Conservation (phyloP, 1,140 invertebrate genomes). For the Drosophila tani region DNA sequence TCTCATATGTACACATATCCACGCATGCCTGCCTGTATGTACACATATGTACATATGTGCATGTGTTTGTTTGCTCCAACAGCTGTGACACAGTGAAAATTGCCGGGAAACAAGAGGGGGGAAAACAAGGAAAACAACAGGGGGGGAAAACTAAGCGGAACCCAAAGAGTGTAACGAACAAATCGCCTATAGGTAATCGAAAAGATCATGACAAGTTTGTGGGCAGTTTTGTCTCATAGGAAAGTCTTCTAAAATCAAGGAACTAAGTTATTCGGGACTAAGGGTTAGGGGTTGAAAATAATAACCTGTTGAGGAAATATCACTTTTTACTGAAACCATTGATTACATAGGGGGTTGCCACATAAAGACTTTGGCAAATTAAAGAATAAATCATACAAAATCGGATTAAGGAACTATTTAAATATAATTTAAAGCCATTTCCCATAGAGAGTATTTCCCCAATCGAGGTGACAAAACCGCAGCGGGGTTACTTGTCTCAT, state of each 20-base stretch:
- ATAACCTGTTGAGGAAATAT: background rate
- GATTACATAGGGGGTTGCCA: background rate
- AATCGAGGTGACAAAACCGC: background rate
- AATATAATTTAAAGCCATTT: background rate
- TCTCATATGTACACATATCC: slow-evolving; percentile 11
- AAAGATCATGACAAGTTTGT: background rate
- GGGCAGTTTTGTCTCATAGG: background rate
- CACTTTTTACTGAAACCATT: background rate
- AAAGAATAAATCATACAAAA: background rate
- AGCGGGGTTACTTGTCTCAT: slow-evolving; percentile 26
- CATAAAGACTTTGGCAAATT: background rate
- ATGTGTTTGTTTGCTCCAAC: slow-evolving; percentile 15
- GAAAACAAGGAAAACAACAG: background rate
- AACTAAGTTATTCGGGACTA: background rate
- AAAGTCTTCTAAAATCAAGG: background rate
- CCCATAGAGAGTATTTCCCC: background rate
- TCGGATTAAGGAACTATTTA: background rate
- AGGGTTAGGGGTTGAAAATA: background rate
- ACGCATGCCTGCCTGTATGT: background rate
- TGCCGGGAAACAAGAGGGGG: background rate
- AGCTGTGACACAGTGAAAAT: slow-evolving; percentile 47
- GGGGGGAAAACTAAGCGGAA: background rate
- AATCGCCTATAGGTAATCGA: background rate
- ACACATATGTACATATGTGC: background rate
- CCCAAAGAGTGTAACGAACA: slow-evolving; percentile 4